A percentile compares a stretch with the other conserved stretches of the same genome.
Evolutionary conservation across 2,113 vertebrate species (phyloP).

Genomic region (Casuarius casuarius): DNA sequence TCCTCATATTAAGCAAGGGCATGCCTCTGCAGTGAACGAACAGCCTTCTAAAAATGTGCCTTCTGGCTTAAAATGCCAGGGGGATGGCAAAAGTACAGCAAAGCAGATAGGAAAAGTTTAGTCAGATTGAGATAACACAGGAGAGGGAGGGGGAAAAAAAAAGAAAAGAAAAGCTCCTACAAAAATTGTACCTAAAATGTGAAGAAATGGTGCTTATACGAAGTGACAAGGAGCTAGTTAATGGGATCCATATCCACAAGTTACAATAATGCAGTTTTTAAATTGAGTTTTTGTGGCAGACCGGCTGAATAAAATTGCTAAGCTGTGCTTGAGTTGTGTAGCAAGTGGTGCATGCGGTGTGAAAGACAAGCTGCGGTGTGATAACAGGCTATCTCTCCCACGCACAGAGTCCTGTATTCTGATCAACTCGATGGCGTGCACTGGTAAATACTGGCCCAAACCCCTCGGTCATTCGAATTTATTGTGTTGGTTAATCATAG

Average conservation of each 20-base stretch:
- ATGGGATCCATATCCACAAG: constrained; percentile 63
- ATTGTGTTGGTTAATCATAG: constrained; percentile 8
- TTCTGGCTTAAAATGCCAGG: background rate
- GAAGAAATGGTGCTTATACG: constrained; percentile 31
- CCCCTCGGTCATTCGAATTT: constrained; percentile 27
- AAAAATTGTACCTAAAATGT: constrained; percentile 45
- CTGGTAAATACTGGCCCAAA: constrained; percentile 46
- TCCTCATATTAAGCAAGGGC: background rate
- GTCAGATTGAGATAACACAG: constrained; percentile 26
- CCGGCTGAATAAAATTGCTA: constrained; percentile 43
- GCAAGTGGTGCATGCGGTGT: constrained; percentile 54
- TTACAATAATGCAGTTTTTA: constrained; percentile 54
- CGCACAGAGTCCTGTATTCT: constrained; percentile 52
- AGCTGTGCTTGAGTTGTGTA: constrained; percentile 59
- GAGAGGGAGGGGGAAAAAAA: background rate
- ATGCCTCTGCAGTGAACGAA: background rate
- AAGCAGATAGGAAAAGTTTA: constrained; percentile 27
- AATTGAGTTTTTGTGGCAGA: constrained; percentile 66
- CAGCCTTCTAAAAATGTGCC: background rate
- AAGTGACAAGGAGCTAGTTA: constrained; percentile 53
- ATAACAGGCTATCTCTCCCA: constrained; percentile 63
- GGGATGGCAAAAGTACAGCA: background rate
- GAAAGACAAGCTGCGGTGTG: constrained; percentile 34
- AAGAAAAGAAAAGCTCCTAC: background rate
- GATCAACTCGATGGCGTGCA: constrained; percentile 24